phyloP scores from a whole-genome alignment of 2,888 invertebrate species.

The Mechanitis messenoides region DNA sequence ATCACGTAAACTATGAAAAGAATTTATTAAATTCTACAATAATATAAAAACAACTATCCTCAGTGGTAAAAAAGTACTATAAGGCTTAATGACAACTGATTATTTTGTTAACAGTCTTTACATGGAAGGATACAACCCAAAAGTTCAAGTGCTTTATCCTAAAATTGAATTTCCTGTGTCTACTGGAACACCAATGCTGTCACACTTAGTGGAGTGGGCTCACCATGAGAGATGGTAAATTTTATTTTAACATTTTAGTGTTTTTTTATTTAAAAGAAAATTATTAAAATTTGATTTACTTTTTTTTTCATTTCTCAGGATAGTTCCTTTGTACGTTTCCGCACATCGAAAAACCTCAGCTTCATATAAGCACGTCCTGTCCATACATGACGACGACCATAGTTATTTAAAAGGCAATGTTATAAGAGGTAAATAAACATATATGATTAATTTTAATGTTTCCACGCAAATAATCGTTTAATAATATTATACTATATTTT shows the following conservation, averaged over 20 bases:
- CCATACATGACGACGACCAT: slow-evolving; percentile 46
- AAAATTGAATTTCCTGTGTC: slow-evolving; percentile 87
- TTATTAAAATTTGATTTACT: neutral
- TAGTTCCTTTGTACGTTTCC: slow-evolving; percentile 37
- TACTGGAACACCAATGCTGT: slow-evolving; percentile 87
- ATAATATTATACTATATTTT: neutral
- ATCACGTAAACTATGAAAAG: too few species aligned
- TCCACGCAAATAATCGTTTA: neutral
- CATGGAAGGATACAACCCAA: slow-evolving; percentile 82
- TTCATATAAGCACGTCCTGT: slow-evolving; percentile 38
- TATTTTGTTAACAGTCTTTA: slow-evolving; percentile 78
- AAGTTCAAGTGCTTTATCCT: slow-evolving; percentile 84
- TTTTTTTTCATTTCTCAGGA: slow-evolving; percentile 36
- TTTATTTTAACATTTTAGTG: neutral
- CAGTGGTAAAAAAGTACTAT: too few species aligned
- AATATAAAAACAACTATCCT: too few species aligned
- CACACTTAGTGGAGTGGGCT: slow-evolving; percentile 89
- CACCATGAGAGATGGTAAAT: slow-evolving; percentile 81
- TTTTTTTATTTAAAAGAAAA: too few species aligned
- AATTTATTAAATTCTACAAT: too few species aligned
- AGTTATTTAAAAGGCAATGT: slow-evolving; percentile 44
- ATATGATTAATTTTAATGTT: neutral
- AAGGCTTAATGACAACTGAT: slow-evolving; percentile 1
- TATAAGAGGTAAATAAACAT: slow-evolving; percentile 39
- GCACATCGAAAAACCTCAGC: slow-evolving; percentile 39